phyloP scores from a whole-genome alignment of 1,140 invertebrate species.

The Microplitis demolitor region DNA sequence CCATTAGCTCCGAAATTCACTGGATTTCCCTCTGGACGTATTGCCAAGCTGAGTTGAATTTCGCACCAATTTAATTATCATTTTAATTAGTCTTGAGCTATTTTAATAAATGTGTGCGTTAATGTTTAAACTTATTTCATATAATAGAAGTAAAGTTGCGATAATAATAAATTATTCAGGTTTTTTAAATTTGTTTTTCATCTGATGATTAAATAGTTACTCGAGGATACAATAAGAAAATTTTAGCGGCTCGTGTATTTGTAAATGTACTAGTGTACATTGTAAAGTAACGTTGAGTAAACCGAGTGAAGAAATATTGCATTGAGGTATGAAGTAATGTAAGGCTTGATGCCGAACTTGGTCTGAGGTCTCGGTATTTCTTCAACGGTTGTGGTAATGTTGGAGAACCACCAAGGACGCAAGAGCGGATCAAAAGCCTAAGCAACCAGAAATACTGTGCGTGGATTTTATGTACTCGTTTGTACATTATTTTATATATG shows the following conservation, averaged over 20 bases:
- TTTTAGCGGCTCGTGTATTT: background rate
- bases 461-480: background rate
- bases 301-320: background rate
- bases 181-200: background rate
- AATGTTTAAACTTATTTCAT: too few relatives aligned
- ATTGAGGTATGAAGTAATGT: background rate
- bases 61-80: conserved; percentile 12
- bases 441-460: conserved; percentile 2
- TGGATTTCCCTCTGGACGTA: conserved; percentile 15
- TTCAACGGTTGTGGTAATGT: conserved; percentile 7
- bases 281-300: background rate
- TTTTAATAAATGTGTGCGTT: background rate
- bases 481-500: background rate
- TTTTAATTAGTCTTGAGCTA: conserved; percentile 5
- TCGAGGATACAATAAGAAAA: background rate
- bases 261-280: background rate
- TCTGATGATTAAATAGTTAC: background rate
- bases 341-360: conserved; percentile 2
- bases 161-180: background rate
- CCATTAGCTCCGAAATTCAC: conserved; percentile 2
- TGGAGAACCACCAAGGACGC: conserved; percentile 14
- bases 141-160: background rate
- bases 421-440: conserved; percentile 18
- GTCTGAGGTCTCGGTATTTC: conserved; percentile 4
- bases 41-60: conserved; percentile 1